A percentile compares a stretch with the other conserved stretches of the same genome.
Conservation (phyloP, 2,888 invertebrate genomes). For the Torymus auratus region DNA sequence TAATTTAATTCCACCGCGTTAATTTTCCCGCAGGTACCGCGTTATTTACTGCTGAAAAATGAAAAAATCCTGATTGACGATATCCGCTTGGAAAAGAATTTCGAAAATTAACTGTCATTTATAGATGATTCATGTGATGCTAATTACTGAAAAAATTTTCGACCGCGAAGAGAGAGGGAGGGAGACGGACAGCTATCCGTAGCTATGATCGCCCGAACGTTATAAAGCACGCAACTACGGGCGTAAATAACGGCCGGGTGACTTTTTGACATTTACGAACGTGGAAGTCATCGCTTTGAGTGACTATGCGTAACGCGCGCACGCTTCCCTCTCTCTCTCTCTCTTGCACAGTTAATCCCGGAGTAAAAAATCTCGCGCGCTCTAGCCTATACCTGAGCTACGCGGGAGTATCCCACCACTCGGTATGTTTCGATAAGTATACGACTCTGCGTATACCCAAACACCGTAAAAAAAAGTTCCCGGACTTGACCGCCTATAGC, state of each 20-base stretch:
- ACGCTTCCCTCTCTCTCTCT: no score
- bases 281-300: slow-evolving; percentile 53
- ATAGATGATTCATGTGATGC: slow-evolving; percentile 31
- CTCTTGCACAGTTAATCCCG: slow-evolving; percentile 35
- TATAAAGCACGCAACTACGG: slow-evolving; percentile 27
- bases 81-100: background rate
- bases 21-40: no score
- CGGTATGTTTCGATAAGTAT: slow-evolving; percentile 48
- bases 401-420: slow-evolving; percentile 35
- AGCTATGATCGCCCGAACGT: no score
- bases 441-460: slow-evolving; percentile 64
- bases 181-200: no score
- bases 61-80: background rate
- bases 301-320: slow-evolving; percentile 53
- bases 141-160: slow-evolving; percentile 24
- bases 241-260: slow-evolving; percentile 46
- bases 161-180: background rate
- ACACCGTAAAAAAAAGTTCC: slow-evolving; percentile 71
- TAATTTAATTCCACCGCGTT: no score
- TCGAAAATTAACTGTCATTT: slow-evolving; percentile 24
- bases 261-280: slow-evolving; percentile 55
- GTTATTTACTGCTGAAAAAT: slow-evolving; percentile 4
- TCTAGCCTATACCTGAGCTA: slow-evolving; percentile 35
- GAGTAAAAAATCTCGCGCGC: background rate
- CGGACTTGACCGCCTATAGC: slow-evolving; percentile 59